Base-by-base conservation (phyloP, 2,888 invertebrate species). In the Caenorhabditis sp. region DNA sequence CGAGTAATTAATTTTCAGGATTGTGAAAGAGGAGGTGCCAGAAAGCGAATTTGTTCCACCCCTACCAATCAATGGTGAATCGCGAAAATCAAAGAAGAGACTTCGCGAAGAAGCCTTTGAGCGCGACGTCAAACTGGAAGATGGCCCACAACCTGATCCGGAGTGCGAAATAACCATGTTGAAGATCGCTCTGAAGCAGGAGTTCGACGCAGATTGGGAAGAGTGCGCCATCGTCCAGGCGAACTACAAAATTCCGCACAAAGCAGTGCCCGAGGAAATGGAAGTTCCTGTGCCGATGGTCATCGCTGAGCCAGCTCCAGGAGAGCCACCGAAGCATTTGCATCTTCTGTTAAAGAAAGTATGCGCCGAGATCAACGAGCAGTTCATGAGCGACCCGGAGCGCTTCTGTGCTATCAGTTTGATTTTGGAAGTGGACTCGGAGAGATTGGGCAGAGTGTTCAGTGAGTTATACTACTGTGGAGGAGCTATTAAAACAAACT, bases 71-170 rank as follows among this genome's bases (percentile, higher is more conserved):
- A 44, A 6, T 2, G 28, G 22, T 4, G 18, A n/a, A 2, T 62
- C 61, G 2, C 50, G 79, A 0, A 53, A 67, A 62, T 79, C 79
- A 1, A 58, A 22, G 24, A 79, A 79, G 40, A n/a, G 55, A 15
- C 20, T n/a, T 8, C 67, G 61, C 11, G 35, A 28, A 5, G 62
- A 61, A 53, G 28, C 5, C 15, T 15, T 24, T 2, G 62, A 24
- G 47, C 2, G 11, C 2, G 47, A 44, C n/a, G 18, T 65, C 20
- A 56, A 67, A 32, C 28, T 32, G 40, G 44, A 56, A 9, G 40
- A 40, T 8, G 44, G 22, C 15, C 18, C 0, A 8, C 24, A 6
- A 40, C 32, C 32, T 32, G 64, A 26, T 28, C 5, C n/a, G 24
- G 35, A 58, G 13, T 18, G 50, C 15, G 8, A 60, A 28, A 20